Base-by-base conservation (phyloP, 2,888 invertebrate species). In the Strigamia maritima region DNA sequence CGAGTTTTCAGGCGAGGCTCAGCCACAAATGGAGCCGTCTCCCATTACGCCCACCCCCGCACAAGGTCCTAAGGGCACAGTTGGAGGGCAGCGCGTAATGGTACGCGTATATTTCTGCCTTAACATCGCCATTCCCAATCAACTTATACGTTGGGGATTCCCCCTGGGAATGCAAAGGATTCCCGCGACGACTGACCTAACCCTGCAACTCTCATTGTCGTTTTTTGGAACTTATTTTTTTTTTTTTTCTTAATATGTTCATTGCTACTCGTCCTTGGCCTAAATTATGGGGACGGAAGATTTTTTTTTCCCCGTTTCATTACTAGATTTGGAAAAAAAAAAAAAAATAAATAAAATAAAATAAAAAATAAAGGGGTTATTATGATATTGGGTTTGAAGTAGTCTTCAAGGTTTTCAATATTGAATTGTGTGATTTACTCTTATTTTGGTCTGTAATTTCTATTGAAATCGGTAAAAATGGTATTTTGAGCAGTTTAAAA, bases 11-110 rank as follows among this genome's bases (percentile, higher is more conserved):
- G 60, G 60, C 60, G 60, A 60, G n/a, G 60, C 19, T 60, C 60
- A 60, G 60, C 60, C 60, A 60, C 60, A 60, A 60, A 60, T 60
- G 60, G 60, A 60, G 60, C n/a, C 60, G 60, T 24, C 60, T 60
- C 60, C 60, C 60, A 60, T 60, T 60, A 60, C 60, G 44, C 60
- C 60, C 60, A 60, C 60, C 60, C 60, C 60, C 60, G 60, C 60
- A 19, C 60, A 8, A 60, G 60, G 60, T 60, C 60, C 60, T 60
- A 60, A 60, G 60, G 60, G 60, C 60, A 60, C 60, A 60, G 60
- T 60, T 60, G 60, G 60, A 60, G 60, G 60, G 60, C 60, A 60
- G 60, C 60, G 60, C 60, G 60, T 60, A 60, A 60, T 60, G 60
- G 60, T 24, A 60, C 19, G 60, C 60, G 60, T 60, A 60, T 60